phyloP scores from a whole-genome alignment of 2,888 invertebrate species.

The Apoda limacodes region DNA sequence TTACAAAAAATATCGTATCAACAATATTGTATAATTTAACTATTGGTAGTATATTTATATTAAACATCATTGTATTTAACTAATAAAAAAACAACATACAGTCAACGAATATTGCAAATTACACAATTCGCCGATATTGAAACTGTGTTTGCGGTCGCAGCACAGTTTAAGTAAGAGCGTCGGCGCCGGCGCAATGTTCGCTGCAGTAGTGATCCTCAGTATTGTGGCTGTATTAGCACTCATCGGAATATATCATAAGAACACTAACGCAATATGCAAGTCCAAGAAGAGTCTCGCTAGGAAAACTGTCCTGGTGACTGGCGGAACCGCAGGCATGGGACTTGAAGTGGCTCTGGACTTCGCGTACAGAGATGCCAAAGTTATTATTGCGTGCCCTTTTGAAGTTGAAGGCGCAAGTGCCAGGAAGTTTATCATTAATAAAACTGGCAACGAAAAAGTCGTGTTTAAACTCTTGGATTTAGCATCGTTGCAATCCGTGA shows the following conservation, averaged over 20 bases:
- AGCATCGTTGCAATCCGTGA: conserved; percentile 76
- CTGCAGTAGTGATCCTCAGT: conserved; percentile 2
- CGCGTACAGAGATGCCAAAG: conserved; percentile 36
- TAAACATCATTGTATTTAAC: too few species aligned
- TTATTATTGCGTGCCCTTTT: conserved; percentile 43
- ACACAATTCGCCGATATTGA: too few species aligned
- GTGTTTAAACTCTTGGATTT: conserved; percentile 77
- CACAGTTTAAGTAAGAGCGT: too few species aligned
- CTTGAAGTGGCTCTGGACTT: conserved; percentile 39
- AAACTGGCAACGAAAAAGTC: conserved; percentile 73
- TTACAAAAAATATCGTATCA: too few species aligned
- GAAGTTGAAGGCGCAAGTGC: conserved; percentile 33
- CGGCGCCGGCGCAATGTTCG: too few species aligned
- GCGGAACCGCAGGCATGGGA: conserved; percentile 45
- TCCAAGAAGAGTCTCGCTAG: conserved; percentile 28
- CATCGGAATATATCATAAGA: conserved; percentile 18
- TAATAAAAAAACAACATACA: too few species aligned
- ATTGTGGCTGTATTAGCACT: conserved; percentile 1
- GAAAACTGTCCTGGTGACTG: conserved; percentile 36
- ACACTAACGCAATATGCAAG: conserved; percentile 23
- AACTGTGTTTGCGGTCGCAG: too few species aligned
- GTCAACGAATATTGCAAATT: too few species aligned
- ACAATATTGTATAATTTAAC: too few species aligned
- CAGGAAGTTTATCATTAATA: conserved; percentile 68
- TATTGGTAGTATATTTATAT: too few species aligned